Conservation (phyloP, 2,888 invertebrate species). For the Rhagophthalmus giganteus region DNA sequence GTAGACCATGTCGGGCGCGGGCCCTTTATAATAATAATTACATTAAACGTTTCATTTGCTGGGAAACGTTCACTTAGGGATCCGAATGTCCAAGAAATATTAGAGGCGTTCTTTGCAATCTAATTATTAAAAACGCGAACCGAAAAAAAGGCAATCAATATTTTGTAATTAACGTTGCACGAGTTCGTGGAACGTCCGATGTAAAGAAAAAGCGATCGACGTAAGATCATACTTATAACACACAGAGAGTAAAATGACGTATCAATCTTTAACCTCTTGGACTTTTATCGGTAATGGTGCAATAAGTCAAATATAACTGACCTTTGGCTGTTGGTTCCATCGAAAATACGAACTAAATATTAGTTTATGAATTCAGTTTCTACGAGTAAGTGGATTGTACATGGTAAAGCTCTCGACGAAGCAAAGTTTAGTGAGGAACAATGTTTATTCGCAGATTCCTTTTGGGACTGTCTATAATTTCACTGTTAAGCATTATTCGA, state of each 20-base stretch:
- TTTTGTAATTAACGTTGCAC: too few relatives aligned
- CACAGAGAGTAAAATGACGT: too few relatives aligned
- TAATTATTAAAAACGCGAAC: too few relatives aligned
- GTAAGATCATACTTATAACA: too few relatives aligned
- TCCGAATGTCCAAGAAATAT: constrained; percentile 3
- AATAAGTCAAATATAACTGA: constrained; percentile 38
- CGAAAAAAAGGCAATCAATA: too few relatives aligned
- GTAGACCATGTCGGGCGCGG: constrained; percentile 33
- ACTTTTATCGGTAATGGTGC: constrained; percentile 40
- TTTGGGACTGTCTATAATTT: background rate
- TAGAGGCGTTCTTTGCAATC: too few relatives aligned
- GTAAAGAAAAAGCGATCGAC: too few relatives aligned
- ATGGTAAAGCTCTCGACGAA: background rate
- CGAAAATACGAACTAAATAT: constrained; percentile 26
- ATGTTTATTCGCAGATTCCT: background rate
- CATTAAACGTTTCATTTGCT: constrained; percentile 39
- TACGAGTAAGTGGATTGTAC: background rate
- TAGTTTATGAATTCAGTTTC: background rate
- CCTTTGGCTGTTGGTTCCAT: constrained; percentile 38
- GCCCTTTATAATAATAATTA: constrained; percentile 37
- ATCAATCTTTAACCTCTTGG: constrained; percentile 39
- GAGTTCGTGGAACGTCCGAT: too few relatives aligned
- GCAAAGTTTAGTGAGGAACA: background rate
- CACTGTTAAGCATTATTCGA: background rate
- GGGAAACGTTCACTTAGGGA: constrained; percentile 29